Conservation (phyloP, 2,797 vertebrate genomes). For the Microctenopoma lineatum region DNA sequence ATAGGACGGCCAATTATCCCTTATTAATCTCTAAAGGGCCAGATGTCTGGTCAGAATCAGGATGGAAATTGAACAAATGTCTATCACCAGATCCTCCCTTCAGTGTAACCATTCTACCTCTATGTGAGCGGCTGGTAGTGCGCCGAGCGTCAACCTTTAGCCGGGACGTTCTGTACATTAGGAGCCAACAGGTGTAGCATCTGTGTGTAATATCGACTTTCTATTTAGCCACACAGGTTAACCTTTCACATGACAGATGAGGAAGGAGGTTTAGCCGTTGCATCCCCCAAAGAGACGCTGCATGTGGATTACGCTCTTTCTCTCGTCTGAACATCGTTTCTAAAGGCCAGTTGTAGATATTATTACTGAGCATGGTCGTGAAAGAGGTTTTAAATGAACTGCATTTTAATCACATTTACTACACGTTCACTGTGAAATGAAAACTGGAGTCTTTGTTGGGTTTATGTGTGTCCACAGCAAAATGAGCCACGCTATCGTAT, state of each 20-base stretch:
- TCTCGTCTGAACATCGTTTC: neutral
- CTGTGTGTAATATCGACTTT: neutral
- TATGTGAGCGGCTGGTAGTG: neutral
- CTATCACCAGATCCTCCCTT: neutral
- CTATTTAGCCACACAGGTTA: neutral
- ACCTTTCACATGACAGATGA: constrained; percentile 10
- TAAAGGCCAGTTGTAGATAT: neutral
- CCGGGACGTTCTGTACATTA: neutral
- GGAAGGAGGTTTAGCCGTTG: neutral
- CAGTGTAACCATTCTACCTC: too few species aligned
- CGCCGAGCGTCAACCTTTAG: neutral
- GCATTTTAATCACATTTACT: neutral
- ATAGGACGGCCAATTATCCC: neutral
- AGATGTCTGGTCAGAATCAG: neutral
- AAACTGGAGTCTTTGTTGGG: neutral
- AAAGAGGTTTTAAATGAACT: constrained; percentile 9
- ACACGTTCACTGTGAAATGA: neutral
- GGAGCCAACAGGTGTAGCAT: constrained; percentile 8
- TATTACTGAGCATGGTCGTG: neutral
- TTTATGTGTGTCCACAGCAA: too few species aligned
- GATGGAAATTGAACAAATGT: neutral
- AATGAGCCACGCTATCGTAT: neutral
- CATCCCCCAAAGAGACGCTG: neutral
- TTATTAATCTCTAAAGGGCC: too few species aligned
- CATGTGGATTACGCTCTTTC: neutral